Percentiles rank a stretch among this genome's conserved stretches.
phyloP scores from a whole-genome alignment of 2,797 vertebrate species.

The Glyptemys insculpta region DNA sequence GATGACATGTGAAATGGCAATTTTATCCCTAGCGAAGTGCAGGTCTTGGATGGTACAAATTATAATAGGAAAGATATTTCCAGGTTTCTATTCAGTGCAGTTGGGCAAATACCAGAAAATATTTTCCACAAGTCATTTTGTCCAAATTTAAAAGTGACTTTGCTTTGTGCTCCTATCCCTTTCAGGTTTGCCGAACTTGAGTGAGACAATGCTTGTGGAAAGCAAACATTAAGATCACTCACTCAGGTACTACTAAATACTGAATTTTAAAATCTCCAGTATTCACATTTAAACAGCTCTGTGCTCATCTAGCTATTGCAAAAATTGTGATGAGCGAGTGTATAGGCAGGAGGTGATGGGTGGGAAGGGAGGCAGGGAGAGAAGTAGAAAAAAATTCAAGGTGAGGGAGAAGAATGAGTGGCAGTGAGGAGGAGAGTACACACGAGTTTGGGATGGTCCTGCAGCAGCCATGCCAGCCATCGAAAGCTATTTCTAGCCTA shows the following conservation, averaged over 20 bases:
- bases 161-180: constrained; percentile 7
- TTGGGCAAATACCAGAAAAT: constrained; percentile 1
- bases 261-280: background rate
- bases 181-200: constrained; percentile 31
- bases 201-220: constrained; percentile 25
- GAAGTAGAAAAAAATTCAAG: background rate
- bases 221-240: constrained; percentile 24
- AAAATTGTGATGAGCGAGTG: background rate
- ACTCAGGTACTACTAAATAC: background rate
- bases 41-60: constrained; percentile 28
- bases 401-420: background rate
- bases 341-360: too few species aligned
- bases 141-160: constrained; percentile 32
- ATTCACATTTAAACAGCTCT: background rate
- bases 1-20: constrained; percentile 18
- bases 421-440: background rate
- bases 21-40: constrained; percentile 32
- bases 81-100: constrained; percentile 26
- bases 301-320: background rate
- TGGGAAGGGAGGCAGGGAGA: accelerated
- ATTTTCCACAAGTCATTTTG: constrained; percentile 58
- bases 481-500: background rate
- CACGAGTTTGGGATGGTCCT: background rate
- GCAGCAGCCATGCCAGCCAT: background rate
- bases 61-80: background rate